A percentile compares a stretch with the other conserved stretches of the same genome.
Evolutionary conservation across 2,888 invertebrate species (phyloP).

Genomic region (Nomada goodeniana): DNA sequence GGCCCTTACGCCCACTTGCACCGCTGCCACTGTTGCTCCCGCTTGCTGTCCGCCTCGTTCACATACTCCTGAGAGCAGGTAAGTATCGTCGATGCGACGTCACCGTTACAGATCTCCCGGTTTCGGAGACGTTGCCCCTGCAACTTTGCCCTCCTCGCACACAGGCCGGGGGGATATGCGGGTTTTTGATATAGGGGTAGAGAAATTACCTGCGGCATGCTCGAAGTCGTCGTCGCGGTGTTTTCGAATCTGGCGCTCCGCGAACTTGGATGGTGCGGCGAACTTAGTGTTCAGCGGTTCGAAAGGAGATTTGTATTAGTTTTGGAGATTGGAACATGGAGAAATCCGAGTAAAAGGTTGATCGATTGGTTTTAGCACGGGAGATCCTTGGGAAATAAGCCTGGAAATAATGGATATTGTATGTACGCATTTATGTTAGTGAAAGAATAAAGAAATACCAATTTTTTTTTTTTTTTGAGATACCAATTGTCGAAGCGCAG

Average conservation of each 20-base stretch:
- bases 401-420: neutral
- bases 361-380: neutral
- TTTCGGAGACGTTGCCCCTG: constrained; percentile 23
- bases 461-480: constrained; percentile 1
- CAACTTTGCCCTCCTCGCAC: constrained; percentile 13
- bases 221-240: neutral
- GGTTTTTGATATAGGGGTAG: neutral
- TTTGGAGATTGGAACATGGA: neutral
- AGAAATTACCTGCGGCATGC: neutral
- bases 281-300: neutral
- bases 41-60: constrained; percentile 50
- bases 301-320: neutral
- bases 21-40: constrained; percentile 53
- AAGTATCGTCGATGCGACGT: constrained; percentile 58
- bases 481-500: constrained; percentile 25
- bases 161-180: neutral
- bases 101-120: constrained; percentile 35
- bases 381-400: neutral
- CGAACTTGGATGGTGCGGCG: neutral
- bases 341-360: neutral
- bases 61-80: constrained; percentile 47
- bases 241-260: constrained; percentile 32
- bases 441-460: neutral
- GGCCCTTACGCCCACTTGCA: constrained; percentile 72
- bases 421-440: neutral